Evolutionary conservation across 2,113 vertebrate genomes (phyloP), one percentile per base, ranked within the genome.

Genomic region (Nipponia nippon): DNA sequence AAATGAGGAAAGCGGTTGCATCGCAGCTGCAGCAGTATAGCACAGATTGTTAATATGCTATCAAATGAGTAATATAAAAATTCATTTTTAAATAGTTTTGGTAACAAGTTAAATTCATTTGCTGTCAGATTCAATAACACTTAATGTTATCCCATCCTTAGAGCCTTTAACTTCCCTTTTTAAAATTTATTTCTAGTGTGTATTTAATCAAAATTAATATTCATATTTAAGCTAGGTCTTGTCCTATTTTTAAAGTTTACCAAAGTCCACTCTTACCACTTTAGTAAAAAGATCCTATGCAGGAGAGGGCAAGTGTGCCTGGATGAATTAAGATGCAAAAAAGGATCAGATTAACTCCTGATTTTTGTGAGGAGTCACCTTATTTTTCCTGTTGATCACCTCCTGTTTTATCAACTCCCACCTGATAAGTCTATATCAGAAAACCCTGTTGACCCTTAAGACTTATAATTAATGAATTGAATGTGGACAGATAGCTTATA

Each of bases 61-160:
- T 94, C 89, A 94, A 96, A 96, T 42, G 52, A 95, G 75, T 91
- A 96, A 96, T 93, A 65, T 34, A 96, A 91, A 95, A 95, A 94
- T 44, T 88, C 5, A 93, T 94, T 92, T 95, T 89, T 73, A 83
- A 97, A 92, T 90, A 66, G 62, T 88, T 96, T 97, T 90, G 52
- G 59, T 83, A 94, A 59, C 59, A 89, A 96, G 49, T 95, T 96
- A 94, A 97, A 94, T 86, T 92, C 1, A 52, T 93, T 98, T 97
- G 83, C 89, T 82, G 44, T 23, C 38, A 95, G 38, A 95, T 83
- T 95, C 82, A 84, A 86, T 97, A 95, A 84, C 34, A 89, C 46
- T 91, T 95, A 82, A 90, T 96, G 96, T 98, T 93, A 81, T 89
- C 62, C 78, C 11, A 47, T 40, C 42, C 65, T 95, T 93, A 92